Percentiles rank a stretch among this genome's conserved stretches.
Conservation (phyloP, 37 sponge, comb jelly and placozoan genomes). For the Axinella damicornis region DNA sequence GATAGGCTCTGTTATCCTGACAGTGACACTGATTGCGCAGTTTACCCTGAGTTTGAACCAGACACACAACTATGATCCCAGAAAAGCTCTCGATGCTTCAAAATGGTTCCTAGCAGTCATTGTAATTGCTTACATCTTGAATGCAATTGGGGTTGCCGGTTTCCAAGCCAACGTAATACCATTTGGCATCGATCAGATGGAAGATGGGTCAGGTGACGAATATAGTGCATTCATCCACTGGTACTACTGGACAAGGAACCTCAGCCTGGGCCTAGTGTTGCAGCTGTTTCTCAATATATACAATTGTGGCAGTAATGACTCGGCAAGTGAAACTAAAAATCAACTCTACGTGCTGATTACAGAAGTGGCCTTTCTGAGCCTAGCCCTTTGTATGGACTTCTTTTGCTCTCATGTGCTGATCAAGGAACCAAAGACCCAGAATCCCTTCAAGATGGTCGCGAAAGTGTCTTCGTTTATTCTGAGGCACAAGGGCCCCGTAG, state of each 20-base stretch:
- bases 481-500: constrained; percentile 13
- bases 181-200: constrained; percentile 71
- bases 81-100: neutral
- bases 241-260: constrained; percentile 63
- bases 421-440: constrained; percentile 44
- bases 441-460: constrained; percentile 40
- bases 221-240: constrained; percentile 60
- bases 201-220: constrained; percentile 49
- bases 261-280: constrained; percentile 13
- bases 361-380: constrained; percentile 8
- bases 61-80: neutral
- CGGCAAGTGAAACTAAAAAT: neutral
- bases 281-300: neutral
- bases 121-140: constrained; percentile 23
- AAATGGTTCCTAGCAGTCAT: neutral
- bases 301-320: too few species aligned
- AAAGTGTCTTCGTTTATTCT: constrained; percentile 27
- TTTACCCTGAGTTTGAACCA: neutral
- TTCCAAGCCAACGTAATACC: constrained; percentile 55
- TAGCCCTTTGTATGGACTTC: constrained; percentile 37
- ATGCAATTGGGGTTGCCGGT: constrained; percentile 55
- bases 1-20: constrained; percentile 9
- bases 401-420: constrained; percentile 33
- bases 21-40: neutral
- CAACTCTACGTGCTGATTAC: neutral